These are phyloP conservation scores for Baronia brevicornis DNA, from an alignment of 2,888 invertebrate genomes.

Conservation along the genomic window DNA sequence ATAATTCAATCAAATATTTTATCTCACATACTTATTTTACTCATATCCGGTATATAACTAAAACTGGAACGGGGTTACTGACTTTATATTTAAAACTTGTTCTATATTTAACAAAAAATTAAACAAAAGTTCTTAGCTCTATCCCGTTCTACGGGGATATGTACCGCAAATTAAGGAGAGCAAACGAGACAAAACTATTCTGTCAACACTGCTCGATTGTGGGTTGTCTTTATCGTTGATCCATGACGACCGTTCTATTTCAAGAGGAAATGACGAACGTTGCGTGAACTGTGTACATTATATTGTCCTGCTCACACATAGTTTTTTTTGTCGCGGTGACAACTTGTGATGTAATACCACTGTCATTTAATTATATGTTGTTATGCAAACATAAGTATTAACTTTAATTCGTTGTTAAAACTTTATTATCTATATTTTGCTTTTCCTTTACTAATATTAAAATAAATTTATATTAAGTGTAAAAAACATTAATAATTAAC, in stretches of 20 bases:
- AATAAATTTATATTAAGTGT: too few species aligned
- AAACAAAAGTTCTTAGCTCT: slow-evolving; percentile 41
- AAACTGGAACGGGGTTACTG: slow-evolving; percentile 42
- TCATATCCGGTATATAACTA: not conserved
- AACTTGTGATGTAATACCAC: slow-evolving; percentile 40
- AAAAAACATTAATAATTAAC: too few species aligned
- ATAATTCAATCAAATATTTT: too few species aligned
- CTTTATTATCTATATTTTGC: too few species aligned
- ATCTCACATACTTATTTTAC: too few species aligned
- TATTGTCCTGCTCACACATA: slow-evolving; percentile 44
- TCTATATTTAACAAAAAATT: slow-evolving; percentile 69
- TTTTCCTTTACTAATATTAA: too few species aligned
- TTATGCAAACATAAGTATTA: slow-evolving; percentile 1
- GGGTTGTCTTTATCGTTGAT: slow-evolving; percentile 63
- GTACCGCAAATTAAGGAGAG: slow-evolving; percentile 19
- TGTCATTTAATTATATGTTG: slow-evolving; percentile 15
- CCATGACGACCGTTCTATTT: slow-evolving; percentile 62
- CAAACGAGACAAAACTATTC: slow-evolving; percentile 41
- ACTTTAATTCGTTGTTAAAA: too few species aligned
- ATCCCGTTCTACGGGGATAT: slow-evolving; percentile 27
- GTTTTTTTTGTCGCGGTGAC: slow-evolving; percentile 52
- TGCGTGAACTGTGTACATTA: slow-evolving; percentile 25
- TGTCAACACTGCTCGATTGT: slow-evolving; percentile 35
- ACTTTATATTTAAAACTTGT: slow-evolving; percentile 64
- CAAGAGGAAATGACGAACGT: slow-evolving; percentile 56